Conservation (phyloP, 2,797 vertebrate genomes). For the Mus spretus region DNA sequence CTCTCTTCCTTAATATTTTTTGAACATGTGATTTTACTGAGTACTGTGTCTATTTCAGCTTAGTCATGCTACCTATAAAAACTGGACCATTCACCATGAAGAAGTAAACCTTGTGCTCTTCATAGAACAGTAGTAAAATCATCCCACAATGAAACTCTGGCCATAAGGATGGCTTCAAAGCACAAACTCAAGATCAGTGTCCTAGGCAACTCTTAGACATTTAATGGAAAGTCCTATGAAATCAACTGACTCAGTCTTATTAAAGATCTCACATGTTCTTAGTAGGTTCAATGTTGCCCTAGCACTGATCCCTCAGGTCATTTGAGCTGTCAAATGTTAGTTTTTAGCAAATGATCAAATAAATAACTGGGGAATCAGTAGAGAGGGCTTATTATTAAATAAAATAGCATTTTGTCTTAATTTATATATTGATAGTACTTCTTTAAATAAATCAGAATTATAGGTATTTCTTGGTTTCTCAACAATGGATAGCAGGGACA, state of each 20-base stretch:
- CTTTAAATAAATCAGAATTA: constrained; percentile 21
- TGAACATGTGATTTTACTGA: constrained; percentile 27
- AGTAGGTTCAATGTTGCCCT: background rate
- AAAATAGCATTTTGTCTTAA: constrained; percentile 50
- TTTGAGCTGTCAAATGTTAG: background rate
- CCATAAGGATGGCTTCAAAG: background rate
- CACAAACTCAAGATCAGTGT: background rate
- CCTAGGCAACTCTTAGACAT: background rate
- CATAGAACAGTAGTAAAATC: constrained; percentile 13
- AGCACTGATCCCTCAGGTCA: constrained; percentile 17
- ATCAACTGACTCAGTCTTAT: background rate
- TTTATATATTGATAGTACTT: background rate
- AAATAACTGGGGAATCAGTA: background rate
- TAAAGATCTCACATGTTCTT: background rate
- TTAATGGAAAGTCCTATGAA: constrained; percentile 9
- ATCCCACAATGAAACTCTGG: constrained; percentile 37
- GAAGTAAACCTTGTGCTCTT: constrained; percentile 18
- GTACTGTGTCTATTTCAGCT: background rate
- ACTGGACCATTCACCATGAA: background rate
- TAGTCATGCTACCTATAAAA: constrained; percentile 35
- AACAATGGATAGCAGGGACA: background rate
- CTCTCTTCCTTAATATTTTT: constrained; percentile 40
- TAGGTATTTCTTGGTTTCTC: constrained; percentile 6
- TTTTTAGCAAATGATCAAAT: constrained; percentile 12
- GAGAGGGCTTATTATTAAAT: constrained; percentile 15